Base-by-base conservation (phyloP, 2,888 invertebrate genomes). In the Drosophila merina region DNA sequence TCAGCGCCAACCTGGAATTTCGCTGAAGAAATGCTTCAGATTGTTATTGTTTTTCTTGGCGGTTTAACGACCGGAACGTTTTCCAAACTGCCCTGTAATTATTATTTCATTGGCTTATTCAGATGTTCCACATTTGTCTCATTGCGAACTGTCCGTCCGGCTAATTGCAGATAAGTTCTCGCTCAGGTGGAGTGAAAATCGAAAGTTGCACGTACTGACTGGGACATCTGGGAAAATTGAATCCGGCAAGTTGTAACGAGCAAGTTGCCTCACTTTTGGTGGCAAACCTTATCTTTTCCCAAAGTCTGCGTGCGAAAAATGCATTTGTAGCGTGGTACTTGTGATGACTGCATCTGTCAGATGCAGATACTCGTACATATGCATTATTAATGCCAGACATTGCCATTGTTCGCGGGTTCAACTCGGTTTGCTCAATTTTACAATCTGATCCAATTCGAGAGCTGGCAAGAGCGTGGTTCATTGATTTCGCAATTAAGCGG, bases 1-100 rank as follows among this genome's bases (percentile, higher is more conserved):
- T 68, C 62, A 64, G 69, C 72, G 58, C 67, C 60, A 54, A 71
- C 54, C 72, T 68, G 72, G 76, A 77, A 76, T 83, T 79, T 68
- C 72, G 74, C 67, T 62, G 31, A 74, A 74, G 67, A 76, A 82
- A 77, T 76, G 52, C 63, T 64, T 52, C 14, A 45, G 36, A 25
- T 26, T 57, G 57, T 52, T 50, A 66, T 54, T 54, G 45, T 64
- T 47, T 54, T 58, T 68, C 42, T 59, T 49, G 55, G 68, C 60
- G 70, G 76, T 72, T 86, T 82, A 84, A 82, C 68, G 79, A 72
- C 74, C 79, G 86, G 73, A 79, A 82, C 77, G 64, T 77, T 77
- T 73, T 59, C 56, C 51, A 68, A 76, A 69, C 49, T 70, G 58
- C 56, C 56, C 52, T 42, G 38, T 48, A 72, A 57, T 71, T 75